Evolutionary conservation across 2,888 invertebrate genomes (phyloP).

Genomic region (Drosophila flavopinicola): DNA sequence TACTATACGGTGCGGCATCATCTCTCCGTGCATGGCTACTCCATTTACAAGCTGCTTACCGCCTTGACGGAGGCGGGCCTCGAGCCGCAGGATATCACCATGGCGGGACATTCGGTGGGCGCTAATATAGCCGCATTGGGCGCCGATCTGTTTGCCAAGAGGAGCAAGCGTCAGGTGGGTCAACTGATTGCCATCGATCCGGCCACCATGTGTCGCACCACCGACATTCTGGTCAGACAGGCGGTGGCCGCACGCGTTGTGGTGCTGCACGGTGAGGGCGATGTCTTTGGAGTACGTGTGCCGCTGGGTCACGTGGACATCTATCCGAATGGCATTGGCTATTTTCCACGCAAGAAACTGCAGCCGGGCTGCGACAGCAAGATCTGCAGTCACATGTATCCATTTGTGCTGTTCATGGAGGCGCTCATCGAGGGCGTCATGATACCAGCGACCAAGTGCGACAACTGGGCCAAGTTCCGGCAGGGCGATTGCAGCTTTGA

Average conservation of each 20-base stretch:
- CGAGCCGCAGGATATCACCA: slow-evolving; percentile 57
- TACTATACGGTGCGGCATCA: slow-evolving; percentile 81
- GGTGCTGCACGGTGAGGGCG: slow-evolving; percentile 81
- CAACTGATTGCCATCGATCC: slow-evolving; percentile 82
- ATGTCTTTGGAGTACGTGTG: slow-evolving; percentile 74
- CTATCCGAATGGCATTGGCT: slow-evolving; percentile 82
- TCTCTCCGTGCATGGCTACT: slow-evolving; percentile 74
- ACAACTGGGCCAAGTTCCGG: slow-evolving; percentile 78
- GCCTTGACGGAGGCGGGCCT: slow-evolving; percentile 65
- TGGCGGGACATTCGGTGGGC: slow-evolving; percentile 82
- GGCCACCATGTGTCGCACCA: slow-evolving; percentile 76
- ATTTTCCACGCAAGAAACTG: slow-evolving; percentile 70
- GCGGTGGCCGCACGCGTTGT: slow-evolving; percentile 72
- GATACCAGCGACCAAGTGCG: slow-evolving; percentile 79
- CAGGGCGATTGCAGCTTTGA: slow-evolving; percentile 67
- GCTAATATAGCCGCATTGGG: slow-evolving; percentile 82
- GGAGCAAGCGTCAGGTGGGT: slow-evolving; percentile 58
- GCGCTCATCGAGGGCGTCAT: slow-evolving; percentile 76
- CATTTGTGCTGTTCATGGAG: slow-evolving; percentile 81
- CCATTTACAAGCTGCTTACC: slow-evolving; percentile 69
- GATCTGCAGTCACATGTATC: slow-evolving; percentile 81
- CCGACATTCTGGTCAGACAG: slow-evolving; percentile 70
- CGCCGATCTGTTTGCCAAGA: slow-evolving; percentile 63
- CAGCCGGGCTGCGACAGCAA: slow-evolving; percentile 81
- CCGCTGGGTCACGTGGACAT: slow-evolving; percentile 79